phyloP scores from a whole-genome alignment of 2,797 vertebrate species.

The Kryptopterus vitreolus region DNA sequence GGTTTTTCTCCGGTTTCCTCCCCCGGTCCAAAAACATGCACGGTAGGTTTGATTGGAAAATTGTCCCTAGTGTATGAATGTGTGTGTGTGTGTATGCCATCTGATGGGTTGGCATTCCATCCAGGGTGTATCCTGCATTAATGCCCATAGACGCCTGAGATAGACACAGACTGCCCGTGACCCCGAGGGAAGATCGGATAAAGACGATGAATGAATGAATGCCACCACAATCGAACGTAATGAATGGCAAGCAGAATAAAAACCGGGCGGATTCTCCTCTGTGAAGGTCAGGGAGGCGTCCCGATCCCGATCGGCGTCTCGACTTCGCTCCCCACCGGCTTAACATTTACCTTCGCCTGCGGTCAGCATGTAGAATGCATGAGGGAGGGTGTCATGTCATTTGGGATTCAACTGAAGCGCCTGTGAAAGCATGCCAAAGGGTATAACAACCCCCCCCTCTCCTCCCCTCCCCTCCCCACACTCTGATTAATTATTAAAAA shows the following conservation, averaged over 20 bases:
- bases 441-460: slow-evolving; percentile 31
- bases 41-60: too few relatives aligned
- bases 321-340: slow-evolving; percentile 28
- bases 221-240: neutral
- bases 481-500: slow-evolving; percentile 57
- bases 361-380: slow-evolving; percentile 15
- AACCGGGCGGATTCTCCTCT: slow-evolving; percentile 11
- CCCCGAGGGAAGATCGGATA: too few relatives aligned
- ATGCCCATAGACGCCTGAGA: too few relatives aligned
- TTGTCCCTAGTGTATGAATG: too few relatives aligned
- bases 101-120: too few relatives aligned
- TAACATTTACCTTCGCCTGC: slow-evolving; percentile 36
- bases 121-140: too few relatives aligned
- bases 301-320: slow-evolving; percentile 10
- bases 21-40: too few relatives aligned
- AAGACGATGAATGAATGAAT: too few relatives aligned
- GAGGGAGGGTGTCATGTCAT: slow-evolving; percentile 13
- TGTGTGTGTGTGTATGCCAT: too few relatives aligned
- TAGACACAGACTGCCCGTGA: too few relatives aligned
- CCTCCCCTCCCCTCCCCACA: neutral
- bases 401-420: slow-evolving; percentile 3
- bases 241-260: neutral
- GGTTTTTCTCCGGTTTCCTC: too few relatives aligned
- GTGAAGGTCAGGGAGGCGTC: slow-evolving; percentile 35
- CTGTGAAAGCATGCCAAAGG: slow-evolving; percentile 29